These are phyloP conservation scores for Unio pictorum DNA, from an alignment of 2,888 invertebrate species.

Conservation along the genomic window DNA sequence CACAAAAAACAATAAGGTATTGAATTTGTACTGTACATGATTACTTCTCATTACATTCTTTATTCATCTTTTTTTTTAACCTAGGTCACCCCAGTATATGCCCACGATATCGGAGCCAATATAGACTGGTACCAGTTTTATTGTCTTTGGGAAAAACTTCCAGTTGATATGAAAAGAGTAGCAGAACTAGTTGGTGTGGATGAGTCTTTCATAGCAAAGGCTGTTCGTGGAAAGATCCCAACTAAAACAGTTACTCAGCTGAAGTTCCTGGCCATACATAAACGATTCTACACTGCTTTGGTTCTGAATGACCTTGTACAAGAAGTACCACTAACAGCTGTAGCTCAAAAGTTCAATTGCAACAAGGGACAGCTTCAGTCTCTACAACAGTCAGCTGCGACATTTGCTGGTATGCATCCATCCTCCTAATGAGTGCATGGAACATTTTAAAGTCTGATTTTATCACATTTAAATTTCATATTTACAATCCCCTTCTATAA, in stretches of 20 bases:
- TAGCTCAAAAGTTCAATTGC: constrained; percentile 88
- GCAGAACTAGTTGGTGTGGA: constrained; percentile 89
- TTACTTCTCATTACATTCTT: neutral
- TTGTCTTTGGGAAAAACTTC: constrained; percentile 86
- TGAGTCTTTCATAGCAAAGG: constrained; percentile 83
- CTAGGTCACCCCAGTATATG: constrained; percentile 88
- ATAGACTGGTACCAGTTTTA: constrained; percentile 81
- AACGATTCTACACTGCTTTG: constrained; percentile 79
- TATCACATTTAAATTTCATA: too few relatives aligned
- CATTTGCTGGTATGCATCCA: constrained; percentile 84
- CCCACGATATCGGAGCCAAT: constrained; percentile 81
- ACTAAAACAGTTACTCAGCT: constrained; percentile 52
- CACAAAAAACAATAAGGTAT: too few relatives aligned
- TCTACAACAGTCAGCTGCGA: constrained; percentile 93
- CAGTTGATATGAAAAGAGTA: constrained; percentile 86
- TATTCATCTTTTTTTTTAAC: constrained; percentile 3
- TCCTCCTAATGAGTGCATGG: neutral
- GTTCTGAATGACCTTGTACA: constrained; percentile 94
- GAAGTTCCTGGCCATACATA: constrained; percentile 60
- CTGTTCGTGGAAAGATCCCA: constrained; percentile 69
- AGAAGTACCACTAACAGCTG: constrained; percentile 83
- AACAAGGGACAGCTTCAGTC: constrained; percentile 92
- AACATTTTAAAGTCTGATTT: too few relatives aligned
- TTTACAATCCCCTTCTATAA: too few relatives aligned
- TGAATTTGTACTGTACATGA: neutral